Evolutionary conservation across 1,140 invertebrate species (phyloP).

Genomic region (Archegozetes longisetosus): DNA sequence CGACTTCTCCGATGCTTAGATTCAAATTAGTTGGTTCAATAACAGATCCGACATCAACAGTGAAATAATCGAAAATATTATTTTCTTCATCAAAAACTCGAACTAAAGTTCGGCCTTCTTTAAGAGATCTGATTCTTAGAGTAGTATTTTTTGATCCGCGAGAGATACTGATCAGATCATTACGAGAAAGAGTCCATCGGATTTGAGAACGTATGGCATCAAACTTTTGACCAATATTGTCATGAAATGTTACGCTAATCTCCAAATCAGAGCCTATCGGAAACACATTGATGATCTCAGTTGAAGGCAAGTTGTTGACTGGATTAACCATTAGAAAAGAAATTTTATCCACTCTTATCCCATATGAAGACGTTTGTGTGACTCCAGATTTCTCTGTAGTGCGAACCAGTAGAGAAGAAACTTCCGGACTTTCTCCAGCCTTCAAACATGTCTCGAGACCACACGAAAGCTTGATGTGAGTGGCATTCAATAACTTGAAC

Average conservation of each 20-base stretch:
- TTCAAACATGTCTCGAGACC: neutral
- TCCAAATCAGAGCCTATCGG: slow-evolving; percentile 9
- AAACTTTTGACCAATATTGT: slow-evolving; percentile 4
- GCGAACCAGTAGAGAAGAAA: neutral
- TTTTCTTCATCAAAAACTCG: slow-evolving; percentile 2
- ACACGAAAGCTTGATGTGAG: neutral
- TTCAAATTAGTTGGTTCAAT: neutral
- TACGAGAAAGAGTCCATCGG: neutral
- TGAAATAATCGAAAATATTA: neutral
- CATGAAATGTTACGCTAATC: neutral
- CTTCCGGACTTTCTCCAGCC: slow-evolving; percentile 4
- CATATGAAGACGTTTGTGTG: neutral
- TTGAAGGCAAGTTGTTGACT: neutral
- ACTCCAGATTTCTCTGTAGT: neutral
- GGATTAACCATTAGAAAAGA: neutral
- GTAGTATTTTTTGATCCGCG: neutral
- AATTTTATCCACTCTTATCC: neutral
- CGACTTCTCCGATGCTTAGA: neutral
- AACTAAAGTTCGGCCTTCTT: neutral
- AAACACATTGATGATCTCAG: neutral
- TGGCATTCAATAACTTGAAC: neutral
- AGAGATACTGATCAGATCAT: slow-evolving; percentile 5
- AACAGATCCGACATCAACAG: neutral
- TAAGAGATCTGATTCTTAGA: slow-evolving; percentile 4
- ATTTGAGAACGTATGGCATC: slow-evolving; percentile 5